Conservation (phyloP, 2,797 vertebrate species). For the Lithobates pipiens region DNA sequence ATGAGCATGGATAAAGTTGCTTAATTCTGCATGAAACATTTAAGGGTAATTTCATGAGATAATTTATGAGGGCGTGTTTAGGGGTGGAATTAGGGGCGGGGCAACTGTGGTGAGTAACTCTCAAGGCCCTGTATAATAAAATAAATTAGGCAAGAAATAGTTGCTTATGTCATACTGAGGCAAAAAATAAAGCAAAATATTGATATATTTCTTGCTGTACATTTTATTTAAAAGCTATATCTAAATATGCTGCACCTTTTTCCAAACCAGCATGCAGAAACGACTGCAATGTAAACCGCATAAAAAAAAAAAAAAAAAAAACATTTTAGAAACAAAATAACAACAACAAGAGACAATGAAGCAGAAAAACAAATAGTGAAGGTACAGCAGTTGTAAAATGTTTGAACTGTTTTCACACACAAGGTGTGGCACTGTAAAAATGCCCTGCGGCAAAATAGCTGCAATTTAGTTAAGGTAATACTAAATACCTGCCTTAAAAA, state of each 20-base stretch:
- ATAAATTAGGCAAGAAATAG: too few relatives aligned
- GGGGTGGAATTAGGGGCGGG: too few relatives aligned
- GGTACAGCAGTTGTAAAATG: constrained; percentile 7
- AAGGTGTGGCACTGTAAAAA: constrained; percentile 14
- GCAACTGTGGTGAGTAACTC: too few relatives aligned
- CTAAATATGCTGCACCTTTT: not conserved
- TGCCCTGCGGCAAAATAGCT: not conserved
- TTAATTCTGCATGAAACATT: too few relatives aligned
- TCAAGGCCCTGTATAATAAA: too few relatives aligned
- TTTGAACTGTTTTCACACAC: constrained; percentile 2
- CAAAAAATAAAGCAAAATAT: not conserved
- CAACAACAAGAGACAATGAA: not conserved
- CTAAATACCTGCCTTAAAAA: not conserved
- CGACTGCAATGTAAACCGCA: not conserved
- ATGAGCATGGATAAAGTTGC: too few relatives aligned
- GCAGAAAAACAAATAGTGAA: not conserved
- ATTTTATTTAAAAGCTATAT: not conserved
- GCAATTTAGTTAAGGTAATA: not conserved
- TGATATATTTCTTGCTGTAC: not conserved
- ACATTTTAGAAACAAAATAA: not conserved
- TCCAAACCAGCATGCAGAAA: not conserved
- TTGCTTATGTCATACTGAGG: not conserved
- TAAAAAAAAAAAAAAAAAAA: not conserved
- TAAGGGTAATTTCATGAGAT: too few relatives aligned
- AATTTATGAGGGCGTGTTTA: too few relatives aligned